A percentile compares a stretch with the other conserved stretches of the same genome.
phyloP scores from a whole-genome alignment of 2,113 vertebrate genomes.

The Peucedramus taeniatus region DNA sequence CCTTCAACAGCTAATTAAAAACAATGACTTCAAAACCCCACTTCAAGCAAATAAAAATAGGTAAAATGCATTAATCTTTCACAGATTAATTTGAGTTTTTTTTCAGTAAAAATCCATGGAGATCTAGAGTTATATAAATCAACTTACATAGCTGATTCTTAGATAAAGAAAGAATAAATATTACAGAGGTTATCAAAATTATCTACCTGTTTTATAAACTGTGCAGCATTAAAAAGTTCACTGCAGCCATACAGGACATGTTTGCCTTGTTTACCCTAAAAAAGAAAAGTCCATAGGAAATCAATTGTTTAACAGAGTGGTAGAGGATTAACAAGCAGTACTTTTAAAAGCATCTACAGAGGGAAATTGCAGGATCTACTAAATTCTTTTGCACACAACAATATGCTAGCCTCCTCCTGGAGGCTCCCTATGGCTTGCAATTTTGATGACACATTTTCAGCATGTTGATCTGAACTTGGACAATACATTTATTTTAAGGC shows the following conservation, averaged over 20 bases:
- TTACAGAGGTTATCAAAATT: neutral
- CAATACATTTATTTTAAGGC: neutral
- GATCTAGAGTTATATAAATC: neutral
- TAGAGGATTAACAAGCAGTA: neutral
- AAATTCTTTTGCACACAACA: neutral
- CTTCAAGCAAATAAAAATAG: neutral
- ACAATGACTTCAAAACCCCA: neutral
- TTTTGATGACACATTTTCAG: neutral
- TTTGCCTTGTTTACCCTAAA: slow-evolving; percentile 89
- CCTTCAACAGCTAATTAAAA: neutral
- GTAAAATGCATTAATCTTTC: neutral
- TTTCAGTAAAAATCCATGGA: neutral
- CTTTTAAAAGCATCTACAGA: neutral
- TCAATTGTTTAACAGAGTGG: neutral
- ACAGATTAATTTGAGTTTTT: neutral
- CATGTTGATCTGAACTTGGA: neutral
- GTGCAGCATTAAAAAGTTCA: slow-evolving; percentile 93
- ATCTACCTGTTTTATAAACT: slow-evolving; percentile 94
- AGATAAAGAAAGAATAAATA: neutral
- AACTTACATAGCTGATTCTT: no score
- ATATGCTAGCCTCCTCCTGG: neutral
- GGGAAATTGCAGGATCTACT: neutral
- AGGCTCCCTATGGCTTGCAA: neutral
- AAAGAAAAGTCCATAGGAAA: neutral
- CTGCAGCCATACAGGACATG: slow-evolving; percentile 95